Evolutionary conservation across 2,797 vertebrate genomes (phyloP), one percentile per base, ranked within the genome.

Genomic region (Rhinatrema bivittatum): DNA sequence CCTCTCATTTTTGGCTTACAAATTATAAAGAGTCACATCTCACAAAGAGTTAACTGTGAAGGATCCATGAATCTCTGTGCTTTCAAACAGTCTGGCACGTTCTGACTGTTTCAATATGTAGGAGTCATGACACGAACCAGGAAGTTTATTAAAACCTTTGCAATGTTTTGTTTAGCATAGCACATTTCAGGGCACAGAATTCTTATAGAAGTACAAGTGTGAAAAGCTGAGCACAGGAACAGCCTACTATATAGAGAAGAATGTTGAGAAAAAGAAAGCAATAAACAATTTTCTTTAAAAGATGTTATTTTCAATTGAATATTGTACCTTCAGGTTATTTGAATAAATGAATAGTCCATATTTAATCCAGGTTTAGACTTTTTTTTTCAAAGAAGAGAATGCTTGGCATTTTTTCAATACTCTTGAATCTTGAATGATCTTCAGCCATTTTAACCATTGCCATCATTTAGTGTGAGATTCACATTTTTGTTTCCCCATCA

Each of bases 91-190:
- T 42, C 40, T 46, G 34, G 36, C 16, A 7, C 4, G 7, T 13
- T 6, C 10, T 32, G 37, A 39, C 38, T 57, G 36, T 53, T 65
- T 43, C 21, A 49, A 19, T 32, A 28, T 7, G 35, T 31, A 24
- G 30, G 37, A 60, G 36, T 48, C 28, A 22, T 42, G 56, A 47
- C 46, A 50, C 3, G 24, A 42, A 20, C 16, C 50, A 65, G 50
- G 47, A 66, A 60, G 49, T 53, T 62, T 60, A 59, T 34, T 32
- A 32, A 60, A 68, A 44, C 2, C 7, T 44, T 51, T 34, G 33
- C 7, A 2, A 16, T 46, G 15, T 42, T 62, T 44, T 46, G 12
- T 46, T 69, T 52, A 42, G 23, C 29, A 10, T 28, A n/a, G 30
- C 20, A 24, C 32, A 25, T 47, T 44, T 35, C 16, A 53, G 26